These are phyloP conservation scores for Eudemis profundana DNA, from an alignment of 2,888 invertebrate genomes.

Conservation along the genomic window DNA sequence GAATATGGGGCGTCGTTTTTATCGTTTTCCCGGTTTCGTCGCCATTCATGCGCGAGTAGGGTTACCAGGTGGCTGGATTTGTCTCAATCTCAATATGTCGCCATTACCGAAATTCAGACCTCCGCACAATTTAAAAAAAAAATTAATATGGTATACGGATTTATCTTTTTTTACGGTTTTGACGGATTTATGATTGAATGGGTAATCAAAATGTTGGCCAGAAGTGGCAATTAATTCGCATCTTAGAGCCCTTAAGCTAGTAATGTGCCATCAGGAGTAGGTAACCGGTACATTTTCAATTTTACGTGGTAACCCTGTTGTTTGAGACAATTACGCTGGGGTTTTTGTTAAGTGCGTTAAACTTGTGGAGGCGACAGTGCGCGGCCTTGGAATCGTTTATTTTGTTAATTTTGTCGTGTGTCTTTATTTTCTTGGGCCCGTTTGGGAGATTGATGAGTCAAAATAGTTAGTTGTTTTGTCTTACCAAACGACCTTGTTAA, in stretches of 20 bases:
- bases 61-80: slow-evolving; percentile 12
- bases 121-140: neutral
- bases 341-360: slow-evolving; percentile 36
- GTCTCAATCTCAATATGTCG: neutral
- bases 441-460: neutral
- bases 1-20: slow-evolving; percentile 84
- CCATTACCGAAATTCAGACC: neutral
- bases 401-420: slow-evolving; percentile 28
- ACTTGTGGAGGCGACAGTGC: slow-evolving; percentile 26
- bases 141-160: too few relatives aligned
- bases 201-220: neutral
- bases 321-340: slow-evolving; percentile 69
- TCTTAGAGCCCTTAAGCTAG: neutral
- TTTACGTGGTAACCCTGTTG: slow-evolving; percentile 51
- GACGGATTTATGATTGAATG: too few relatives aligned
- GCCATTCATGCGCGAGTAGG: slow-evolving; percentile 67
- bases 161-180: too few relatives aligned
- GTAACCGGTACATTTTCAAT: neutral
- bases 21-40: slow-evolving; percentile 78
- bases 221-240: neutral
- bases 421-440: slow-evolving; percentile 18
- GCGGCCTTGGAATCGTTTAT: slow-evolving; percentile 29
- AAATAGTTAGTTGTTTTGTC: slow-evolving; percentile 3
- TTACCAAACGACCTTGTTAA: neutral
- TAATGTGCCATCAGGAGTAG: neutral